Evolutionary conservation across 2,888 invertebrate species (phyloP), one percentile per base, ranked within the genome.

Genomic region (Parnassius smintheus): DNA sequence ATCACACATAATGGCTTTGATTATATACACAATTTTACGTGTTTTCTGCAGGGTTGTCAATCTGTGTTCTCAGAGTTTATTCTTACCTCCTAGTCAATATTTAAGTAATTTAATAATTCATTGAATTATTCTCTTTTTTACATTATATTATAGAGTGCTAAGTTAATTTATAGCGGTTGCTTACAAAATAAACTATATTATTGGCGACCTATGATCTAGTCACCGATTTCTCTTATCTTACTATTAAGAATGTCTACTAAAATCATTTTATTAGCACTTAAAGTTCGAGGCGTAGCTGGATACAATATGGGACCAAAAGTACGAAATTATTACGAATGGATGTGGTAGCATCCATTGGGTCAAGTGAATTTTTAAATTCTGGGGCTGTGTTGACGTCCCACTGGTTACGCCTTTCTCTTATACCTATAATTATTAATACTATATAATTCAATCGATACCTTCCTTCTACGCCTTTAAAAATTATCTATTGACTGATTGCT

Each of bases 401-500:
- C 82, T 82, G 80, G 90, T 90, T 91, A 88, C 90, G 90, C 89
- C 90, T 88, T 83, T 74, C 71, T 75, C 73, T 74, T 78, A 59
- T 72, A 67, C 55, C 65, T 55, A 56, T 61, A 68, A 64, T 59
- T 70, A 65, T 68, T 71, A 66, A 64, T 70, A 68, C 64, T 65
- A 65, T 65, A 65, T 66, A 66, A 73, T 76, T 72, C 66, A 72
- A 82, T 81, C 75, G 79, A 82, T 82, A 84, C 82, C 85, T 88
- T 86, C 86, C 85, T 84, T 83, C 79, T 81, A 80, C 77, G 84
- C 84, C 84, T 88, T 85, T 80, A 70, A 80, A 78, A 66, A 81
- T 49, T 81, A 82, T 80, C 85, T 89, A 86, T 84, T 82, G 91
- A 91, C 91, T 91, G 91, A 91, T 75, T 76, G 70, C 77, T 83